Conservation (phyloP, 2,888 invertebrate species). For the Morpho helenor region DNA sequence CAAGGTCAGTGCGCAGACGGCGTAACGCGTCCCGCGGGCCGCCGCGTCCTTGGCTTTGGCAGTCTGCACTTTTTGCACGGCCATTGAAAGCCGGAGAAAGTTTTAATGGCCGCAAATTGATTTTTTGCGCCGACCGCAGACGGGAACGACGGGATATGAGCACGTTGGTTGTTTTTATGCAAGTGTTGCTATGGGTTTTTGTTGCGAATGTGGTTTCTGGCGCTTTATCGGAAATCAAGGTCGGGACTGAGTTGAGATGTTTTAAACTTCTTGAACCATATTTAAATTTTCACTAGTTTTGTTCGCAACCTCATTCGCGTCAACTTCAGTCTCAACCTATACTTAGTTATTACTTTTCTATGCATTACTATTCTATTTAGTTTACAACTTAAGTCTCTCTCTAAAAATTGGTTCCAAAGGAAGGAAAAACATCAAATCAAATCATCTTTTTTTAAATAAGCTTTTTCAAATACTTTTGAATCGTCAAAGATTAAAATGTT, state of each 20-base stretch:
- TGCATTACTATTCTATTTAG: too few relatives aligned
- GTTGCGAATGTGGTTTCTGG: slow-evolving; percentile 3
- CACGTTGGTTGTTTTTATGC: slow-evolving; percentile 13
- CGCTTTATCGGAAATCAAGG: slow-evolving; percentile 1
- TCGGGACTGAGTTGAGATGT: background rate
- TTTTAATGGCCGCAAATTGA: slow-evolving; percentile 23
- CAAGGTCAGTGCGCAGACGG: slow-evolving; percentile 35
- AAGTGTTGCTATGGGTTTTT: slow-evolving; percentile 13
- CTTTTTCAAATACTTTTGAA: too few relatives aligned
- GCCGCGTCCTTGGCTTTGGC: slow-evolving; percentile 38
- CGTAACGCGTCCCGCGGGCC: slow-evolving; percentile 35
- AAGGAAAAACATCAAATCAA: too few relatives aligned
- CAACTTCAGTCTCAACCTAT: too few relatives aligned
- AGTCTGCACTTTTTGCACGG: slow-evolving; percentile 27
- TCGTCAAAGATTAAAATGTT: too few relatives aligned
- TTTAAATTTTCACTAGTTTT: too few relatives aligned
- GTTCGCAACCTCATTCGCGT: too few relatives aligned
- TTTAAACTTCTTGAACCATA: too few relatives aligned
- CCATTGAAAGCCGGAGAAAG: slow-evolving; percentile 18
- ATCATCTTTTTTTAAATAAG: too few relatives aligned
- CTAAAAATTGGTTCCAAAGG: too few relatives aligned
- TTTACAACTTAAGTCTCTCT: too few relatives aligned
- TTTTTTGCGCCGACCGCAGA: slow-evolving; percentile 22
- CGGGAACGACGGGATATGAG: slow-evolving; percentile 19
- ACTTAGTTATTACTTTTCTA: too few relatives aligned